Percentiles rank a stretch among this genome's conserved stretches.
Evolutionary conservation across 1,140 invertebrate species (phyloP).

Genomic region (Lerema accius): DNA sequence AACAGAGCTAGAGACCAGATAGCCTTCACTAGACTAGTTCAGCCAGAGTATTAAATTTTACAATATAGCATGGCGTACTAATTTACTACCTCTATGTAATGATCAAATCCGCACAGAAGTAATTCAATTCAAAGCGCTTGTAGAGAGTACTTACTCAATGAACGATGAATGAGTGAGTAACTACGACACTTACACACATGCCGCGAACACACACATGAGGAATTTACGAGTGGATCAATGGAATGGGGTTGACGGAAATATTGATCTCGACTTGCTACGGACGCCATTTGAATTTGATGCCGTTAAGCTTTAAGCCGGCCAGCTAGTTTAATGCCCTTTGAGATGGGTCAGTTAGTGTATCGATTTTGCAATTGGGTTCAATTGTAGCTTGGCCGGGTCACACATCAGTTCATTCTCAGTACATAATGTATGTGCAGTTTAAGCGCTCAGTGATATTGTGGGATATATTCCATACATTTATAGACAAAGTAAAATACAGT

Average conservation of each 20-base stretch:
- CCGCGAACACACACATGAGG: not conserved
- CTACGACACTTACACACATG: not conserved
- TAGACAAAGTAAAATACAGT: too few relatives aligned
- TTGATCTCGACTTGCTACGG: constrained; percentile 17
- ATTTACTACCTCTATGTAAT: too few relatives aligned
- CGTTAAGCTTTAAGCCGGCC: constrained; percentile 5
- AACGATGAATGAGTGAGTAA: constrained; percentile 1
- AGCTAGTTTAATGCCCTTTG: constrained; percentile 12
- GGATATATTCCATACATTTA: too few relatives aligned
- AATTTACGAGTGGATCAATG: constrained; percentile 21
- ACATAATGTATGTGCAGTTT: not conserved
- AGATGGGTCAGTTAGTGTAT: not conserved
- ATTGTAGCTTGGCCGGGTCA: not conserved
- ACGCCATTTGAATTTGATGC: constrained; percentile 15
- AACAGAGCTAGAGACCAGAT: too few relatives aligned
- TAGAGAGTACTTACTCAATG: not conserved
- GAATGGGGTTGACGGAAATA: constrained; percentile 25
- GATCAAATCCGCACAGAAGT: too few relatives aligned
- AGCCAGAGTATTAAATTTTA: too few relatives aligned
- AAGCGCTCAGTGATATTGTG: too few relatives aligned
- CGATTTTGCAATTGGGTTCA: not conserved
- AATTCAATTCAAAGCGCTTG: not conserved
- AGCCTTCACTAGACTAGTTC: too few relatives aligned
- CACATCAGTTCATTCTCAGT: not conserved
- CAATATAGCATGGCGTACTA: too few relatives aligned